Conservation (phyloP, 2,797 vertebrate species). For the Chrosomus eos region DNA sequence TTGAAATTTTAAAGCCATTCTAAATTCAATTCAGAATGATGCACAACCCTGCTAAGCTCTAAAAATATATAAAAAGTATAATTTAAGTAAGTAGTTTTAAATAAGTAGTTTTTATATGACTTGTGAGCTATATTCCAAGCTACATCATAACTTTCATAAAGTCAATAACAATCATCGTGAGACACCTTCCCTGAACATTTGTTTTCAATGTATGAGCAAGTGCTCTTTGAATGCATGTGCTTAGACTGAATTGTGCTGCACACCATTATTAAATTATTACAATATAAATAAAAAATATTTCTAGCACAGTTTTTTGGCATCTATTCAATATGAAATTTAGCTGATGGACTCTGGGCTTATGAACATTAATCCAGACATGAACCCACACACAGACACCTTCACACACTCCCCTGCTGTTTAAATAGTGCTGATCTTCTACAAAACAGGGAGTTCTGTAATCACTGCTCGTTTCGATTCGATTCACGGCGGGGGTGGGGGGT, state of each 20-base stretch:
- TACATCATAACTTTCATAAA: background rate
- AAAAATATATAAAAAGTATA: background rate
- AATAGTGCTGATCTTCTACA: slow-evolving; percentile 52
- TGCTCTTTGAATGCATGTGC: background rate
- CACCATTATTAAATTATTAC: background rate
- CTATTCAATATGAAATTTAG: background rate
- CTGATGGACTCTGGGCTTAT: slow-evolving; percentile 7
- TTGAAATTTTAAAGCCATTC: background rate
- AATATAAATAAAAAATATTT: too few relatives aligned
- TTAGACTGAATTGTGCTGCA: background rate
- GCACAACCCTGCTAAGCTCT: background rate
- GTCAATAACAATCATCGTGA: background rate
- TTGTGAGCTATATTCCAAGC: background rate
- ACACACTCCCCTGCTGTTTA: slow-evolving; percentile 39
- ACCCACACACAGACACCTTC: slow-evolving; percentile 14
- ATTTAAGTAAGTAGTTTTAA: too few relatives aligned
- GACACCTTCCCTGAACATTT: background rate
- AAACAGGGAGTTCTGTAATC: slow-evolving; percentile 50
- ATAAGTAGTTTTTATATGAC: background rate
- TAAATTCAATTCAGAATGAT: background rate
- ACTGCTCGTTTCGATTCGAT: slow-evolving; percentile 57
- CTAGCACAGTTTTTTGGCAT: background rate
- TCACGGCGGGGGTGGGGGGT: slow-evolving; percentile 20
- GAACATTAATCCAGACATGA: slow-evolving; percentile 23
- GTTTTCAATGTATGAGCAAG: background rate